Conservation (phyloP, 2,888 invertebrate genomes). For the Andrena chrysosceles region DNA sequence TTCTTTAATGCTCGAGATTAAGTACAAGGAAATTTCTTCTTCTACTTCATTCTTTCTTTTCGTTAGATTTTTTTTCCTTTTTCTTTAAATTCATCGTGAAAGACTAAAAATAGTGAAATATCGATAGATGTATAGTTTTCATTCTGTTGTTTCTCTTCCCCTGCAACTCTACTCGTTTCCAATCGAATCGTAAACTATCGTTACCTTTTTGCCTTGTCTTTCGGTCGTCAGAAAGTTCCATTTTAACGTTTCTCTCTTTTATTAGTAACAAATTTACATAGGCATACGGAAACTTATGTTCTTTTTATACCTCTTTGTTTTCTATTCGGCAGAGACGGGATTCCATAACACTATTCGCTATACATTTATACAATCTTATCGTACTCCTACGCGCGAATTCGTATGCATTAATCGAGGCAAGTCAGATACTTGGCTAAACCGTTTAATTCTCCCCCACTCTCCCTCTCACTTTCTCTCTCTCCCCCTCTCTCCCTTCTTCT, state of each 20-base stretch:
- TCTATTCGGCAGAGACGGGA: constrained; percentile 78
- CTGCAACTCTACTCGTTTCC: constrained; percentile 35
- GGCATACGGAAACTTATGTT: constrained; percentile 75
- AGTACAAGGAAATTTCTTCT: constrained; percentile 66
- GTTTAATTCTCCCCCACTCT: constrained; percentile 35
- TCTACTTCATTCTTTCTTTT: constrained; percentile 17
- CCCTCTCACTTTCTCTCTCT: constrained; percentile 25
- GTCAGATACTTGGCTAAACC: constrained; percentile 52
- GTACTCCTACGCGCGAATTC: constrained; percentile 72
- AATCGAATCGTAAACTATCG: constrained; percentile 34
- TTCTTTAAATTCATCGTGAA: constrained; percentile 34
- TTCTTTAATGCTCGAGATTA: constrained; percentile 64
- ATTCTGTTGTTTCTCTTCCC: constrained; percentile 24
- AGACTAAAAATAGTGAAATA: constrained; percentile 58
- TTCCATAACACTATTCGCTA: constrained; percentile 81
- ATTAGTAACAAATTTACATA: constrained; percentile 81
- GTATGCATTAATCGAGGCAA: constrained; percentile 70
- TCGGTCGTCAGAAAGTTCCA: constrained; percentile 69
- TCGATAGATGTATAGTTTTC: constrained; percentile 34
- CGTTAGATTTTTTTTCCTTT: neutral
- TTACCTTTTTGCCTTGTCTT: constrained; percentile 44
- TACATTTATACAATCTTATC: constrained; percentile 83
- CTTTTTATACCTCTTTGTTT: constrained; percentile 67
- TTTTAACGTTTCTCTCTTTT: constrained; percentile 66
- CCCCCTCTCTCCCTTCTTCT: neutral